phyloP scores from a whole-genome alignment of 2,888 invertebrate genomes.

The Ctena decussata region DNA sequence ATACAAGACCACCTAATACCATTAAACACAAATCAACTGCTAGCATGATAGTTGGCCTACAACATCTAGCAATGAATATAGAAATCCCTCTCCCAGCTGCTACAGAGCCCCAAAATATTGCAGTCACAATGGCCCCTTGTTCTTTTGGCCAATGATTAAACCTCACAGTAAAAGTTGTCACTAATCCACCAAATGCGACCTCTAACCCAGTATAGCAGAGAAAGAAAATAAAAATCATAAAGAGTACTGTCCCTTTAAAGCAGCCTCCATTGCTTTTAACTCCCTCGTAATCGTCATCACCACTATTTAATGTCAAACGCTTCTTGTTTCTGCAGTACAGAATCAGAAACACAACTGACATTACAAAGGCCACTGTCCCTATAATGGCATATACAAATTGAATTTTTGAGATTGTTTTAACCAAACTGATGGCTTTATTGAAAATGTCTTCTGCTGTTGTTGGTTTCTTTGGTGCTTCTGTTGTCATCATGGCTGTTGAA shows the following conservation, averaged over 20 bases:
- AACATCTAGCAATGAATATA: slow-evolving; percentile 86
- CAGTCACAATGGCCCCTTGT: slow-evolving; percentile 85
- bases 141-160: slow-evolving; percentile 82
- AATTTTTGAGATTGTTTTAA: slow-evolving; percentile 81
- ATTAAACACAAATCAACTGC: slow-evolving; percentile 83
- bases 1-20: slow-evolving; percentile 82
- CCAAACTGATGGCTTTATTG: slow-evolving; percentile 60
- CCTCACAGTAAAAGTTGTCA: slow-evolving; percentile 86
- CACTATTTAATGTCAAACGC: slow-evolving; percentile 6
- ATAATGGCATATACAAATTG: slow-evolving; percentile 87
- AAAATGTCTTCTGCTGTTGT: slow-evolving; percentile 67
- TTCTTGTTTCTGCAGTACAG: slow-evolving; percentile 82
- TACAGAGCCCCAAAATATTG: slow-evolving; percentile 87
- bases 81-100: slow-evolving; percentile 86
- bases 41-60: slow-evolving; percentile 86
- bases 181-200: slow-evolving; percentile 87
- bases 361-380: slow-evolving; percentile 83
- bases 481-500: neutral
- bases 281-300: slow-evolving; percentile 25
- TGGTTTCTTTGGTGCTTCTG: slow-evolving; percentile 65
- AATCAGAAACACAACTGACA: slow-evolving; percentile 84
- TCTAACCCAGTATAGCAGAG: slow-evolving; percentile 87
- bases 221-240: slow-evolving; percentile 86
- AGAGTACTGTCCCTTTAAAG: slow-evolving; percentile 76
- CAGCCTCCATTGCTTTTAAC: slow-evolving; percentile 37